Percentiles rank a stretch among this genome's conserved stretches.
Evolutionary conservation across 2,113 vertebrate genomes (phyloP).

Genomic region (Thunnus maccoyii): DNA sequence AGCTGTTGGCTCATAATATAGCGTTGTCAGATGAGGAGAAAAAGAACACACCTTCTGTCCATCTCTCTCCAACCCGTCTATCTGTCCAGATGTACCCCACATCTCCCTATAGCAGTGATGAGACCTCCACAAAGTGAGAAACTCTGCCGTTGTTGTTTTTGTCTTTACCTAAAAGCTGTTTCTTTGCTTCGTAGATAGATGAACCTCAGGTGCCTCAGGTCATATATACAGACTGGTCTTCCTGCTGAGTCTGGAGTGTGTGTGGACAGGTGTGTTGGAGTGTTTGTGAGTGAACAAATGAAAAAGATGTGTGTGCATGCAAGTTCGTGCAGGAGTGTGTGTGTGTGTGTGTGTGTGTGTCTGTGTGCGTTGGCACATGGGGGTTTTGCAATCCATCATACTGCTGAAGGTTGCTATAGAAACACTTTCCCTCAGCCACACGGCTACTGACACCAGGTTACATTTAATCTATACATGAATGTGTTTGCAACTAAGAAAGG

Average conservation of each 20-base stretch:
- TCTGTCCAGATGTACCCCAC: conserved; percentile 1
- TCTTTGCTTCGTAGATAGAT: conserved; percentile 22
- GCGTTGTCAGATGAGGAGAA: conserved; percentile 49
- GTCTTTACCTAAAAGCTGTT: conserved; percentile 34
- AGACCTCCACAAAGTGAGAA: not conserved
- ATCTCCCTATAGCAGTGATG: conserved; percentile 3
- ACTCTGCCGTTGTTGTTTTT: conserved; percentile 33
- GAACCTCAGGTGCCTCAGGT: conserved; percentile 30
- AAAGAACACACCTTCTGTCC: conserved; percentile 36
- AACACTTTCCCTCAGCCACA: conserved; percentile 52
- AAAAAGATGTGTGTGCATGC: conserved; percentile 4
- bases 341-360: not conserved
- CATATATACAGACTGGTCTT: conserved; percentile 46
- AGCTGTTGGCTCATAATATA: conserved; percentile 47
- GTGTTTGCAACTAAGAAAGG: conserved; percentile 43
- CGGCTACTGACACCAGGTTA: conserved; percentile 28
- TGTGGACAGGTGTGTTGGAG: not conserved
- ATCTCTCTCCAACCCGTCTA: conserved; percentile 13
- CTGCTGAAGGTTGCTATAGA: conserved; percentile 64
- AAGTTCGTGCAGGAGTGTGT: not conserved
- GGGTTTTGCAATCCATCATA: conserved; percentile 51
- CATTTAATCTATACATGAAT: conserved; percentile 58
- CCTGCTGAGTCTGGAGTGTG: conserved; percentile 40
- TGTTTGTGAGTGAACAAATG: conserved; percentile 6
- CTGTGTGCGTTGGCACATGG: conserved; percentile 16